A percentile compares a stretch with the other conserved stretches of the same genome.
Evolutionary conservation across 2,113 vertebrate genomes (phyloP).

Genomic region (Ptyas mucosa): DNA sequence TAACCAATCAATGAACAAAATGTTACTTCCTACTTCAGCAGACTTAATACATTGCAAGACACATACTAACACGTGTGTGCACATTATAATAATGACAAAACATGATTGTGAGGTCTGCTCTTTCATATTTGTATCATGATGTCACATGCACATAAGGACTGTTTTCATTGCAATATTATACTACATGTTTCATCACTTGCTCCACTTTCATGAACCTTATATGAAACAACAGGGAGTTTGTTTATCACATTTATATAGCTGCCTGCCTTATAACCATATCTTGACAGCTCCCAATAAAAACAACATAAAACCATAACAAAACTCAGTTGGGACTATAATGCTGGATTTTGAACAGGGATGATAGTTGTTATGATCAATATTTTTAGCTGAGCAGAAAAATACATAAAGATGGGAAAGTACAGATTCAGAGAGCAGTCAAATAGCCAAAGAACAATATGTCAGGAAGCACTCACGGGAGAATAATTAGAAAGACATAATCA

Average conservation of each 20-base stretch:
- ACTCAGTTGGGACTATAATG: neutral
- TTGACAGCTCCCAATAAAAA: neutral
- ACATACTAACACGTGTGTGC: neutral
- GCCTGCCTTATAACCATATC: neutral
- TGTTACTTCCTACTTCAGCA: too few species aligned
- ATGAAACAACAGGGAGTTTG: neutral
- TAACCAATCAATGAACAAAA: too few species aligned
- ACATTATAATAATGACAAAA: neutral
- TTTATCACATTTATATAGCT: neutral
- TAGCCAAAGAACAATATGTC: neutral
- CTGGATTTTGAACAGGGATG: neutral
- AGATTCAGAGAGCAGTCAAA: neutral
- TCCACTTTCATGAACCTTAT: neutral
- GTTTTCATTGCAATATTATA: neutral
- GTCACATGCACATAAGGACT: neutral
- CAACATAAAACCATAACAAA: neutral
- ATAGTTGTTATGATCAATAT: neutral
- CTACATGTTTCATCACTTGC: neutral
- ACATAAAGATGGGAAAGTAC: neutral
- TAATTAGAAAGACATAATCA: neutral
- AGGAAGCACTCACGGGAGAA: neutral
- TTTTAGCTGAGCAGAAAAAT: neutral
- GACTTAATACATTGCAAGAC: too few species aligned
- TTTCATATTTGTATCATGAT: neutral
- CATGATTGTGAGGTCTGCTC: neutral